Conservation (phyloP, 1,140 invertebrate genomes). For the Drosophila yakuba region DNA sequence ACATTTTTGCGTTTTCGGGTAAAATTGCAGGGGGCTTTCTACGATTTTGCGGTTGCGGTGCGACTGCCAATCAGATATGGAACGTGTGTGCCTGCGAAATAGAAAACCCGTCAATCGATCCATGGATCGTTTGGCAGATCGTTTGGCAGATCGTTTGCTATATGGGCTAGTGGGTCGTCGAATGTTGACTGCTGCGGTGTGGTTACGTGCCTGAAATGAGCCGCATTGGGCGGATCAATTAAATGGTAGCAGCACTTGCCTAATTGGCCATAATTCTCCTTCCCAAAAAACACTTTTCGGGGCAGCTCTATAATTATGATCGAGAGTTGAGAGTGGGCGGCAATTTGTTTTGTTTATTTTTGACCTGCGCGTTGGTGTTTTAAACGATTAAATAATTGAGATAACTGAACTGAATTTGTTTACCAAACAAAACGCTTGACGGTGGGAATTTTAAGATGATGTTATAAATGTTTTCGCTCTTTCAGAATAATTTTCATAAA, state of each 20-base stretch:
- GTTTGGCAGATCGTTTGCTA: slow-evolving; percentile 40
- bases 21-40: slow-evolving; percentile 27
- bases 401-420: slow-evolving; percentile 56
- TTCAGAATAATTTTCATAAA: slow-evolving; percentile 1
- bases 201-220: slow-evolving; percentile 69
- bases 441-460: slow-evolving; percentile 38
- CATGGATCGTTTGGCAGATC: slow-evolving; percentile 37
- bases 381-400: slow-evolving; percentile 39
- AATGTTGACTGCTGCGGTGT: slow-evolving; percentile 54
- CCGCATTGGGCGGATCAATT: slow-evolving; percentile 59
- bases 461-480: not conserved
- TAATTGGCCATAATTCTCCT: slow-evolving; percentile 69
- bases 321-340: slow-evolving; percentile 41
- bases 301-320: slow-evolving; percentile 54
- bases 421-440: slow-evolving; percentile 66
- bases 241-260: slow-evolving; percentile 68
- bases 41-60: slow-evolving; percentile 57
- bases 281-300: slow-evolving; percentile 40
- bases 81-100: slow-evolving; percentile 39
- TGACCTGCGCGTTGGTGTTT: slow-evolving; percentile 38
- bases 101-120: slow-evolving; percentile 38
- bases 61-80: slow-evolving; percentile 41
- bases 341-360: slow-evolving; percentile 49
- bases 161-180: slow-evolving; percentile 71
- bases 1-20: slow-evolving; percentile 16